Base-by-base conservation (phyloP, 2,113 vertebrate genomes). In the Cromileptes altivelis region DNA sequence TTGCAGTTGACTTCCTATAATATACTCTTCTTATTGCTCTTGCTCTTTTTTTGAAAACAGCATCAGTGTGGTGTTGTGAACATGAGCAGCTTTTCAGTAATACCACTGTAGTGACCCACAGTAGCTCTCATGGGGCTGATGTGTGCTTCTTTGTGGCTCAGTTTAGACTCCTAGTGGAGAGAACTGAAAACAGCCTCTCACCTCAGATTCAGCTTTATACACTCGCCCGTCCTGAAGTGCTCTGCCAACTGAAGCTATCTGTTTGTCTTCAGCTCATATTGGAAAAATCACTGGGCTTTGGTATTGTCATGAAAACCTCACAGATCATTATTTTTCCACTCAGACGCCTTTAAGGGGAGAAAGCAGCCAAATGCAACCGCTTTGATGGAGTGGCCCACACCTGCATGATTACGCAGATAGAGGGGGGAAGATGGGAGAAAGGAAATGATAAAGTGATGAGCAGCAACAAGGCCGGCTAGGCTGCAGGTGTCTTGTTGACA, bases 281-380 rank as follows among this genome's bases (percentile, higher is more conserved):
- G 53, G 42, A 81, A 84, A 72, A 79, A 83, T 68, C 80, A 89
- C 87, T 90, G 88, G 87, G 86, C 81, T 82, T 87, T 84, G 80
- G 50, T 81, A 57, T 25, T 56, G 65, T 73, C 50, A 49, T 82
- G 9, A 89, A 88, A 87, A 53, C 55, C 77, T 76, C 84, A 78
- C 69, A 61, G 37, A 86, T 92, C 84, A 77, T 92, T 92, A 86
- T 96, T 92, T 95, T 95, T 91, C 92, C 88, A 89, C 85, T 92
- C 88, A 85, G 89, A 90, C 91, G 86, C 80, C 27, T 56, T n/a
- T 52, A 92, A 88, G 79, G 86, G 75, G 42, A 84, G 78, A 75
- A 91, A 88, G 61, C 21, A 70, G 85, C 81, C 90, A 93, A 71
- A 84, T 79, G 57, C 13, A 18, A 42, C 47, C 0, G 8, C 73